Conservation (phyloP, 2,113 vertebrate genomes). For the Phylloscopus trochiloides region DNA sequence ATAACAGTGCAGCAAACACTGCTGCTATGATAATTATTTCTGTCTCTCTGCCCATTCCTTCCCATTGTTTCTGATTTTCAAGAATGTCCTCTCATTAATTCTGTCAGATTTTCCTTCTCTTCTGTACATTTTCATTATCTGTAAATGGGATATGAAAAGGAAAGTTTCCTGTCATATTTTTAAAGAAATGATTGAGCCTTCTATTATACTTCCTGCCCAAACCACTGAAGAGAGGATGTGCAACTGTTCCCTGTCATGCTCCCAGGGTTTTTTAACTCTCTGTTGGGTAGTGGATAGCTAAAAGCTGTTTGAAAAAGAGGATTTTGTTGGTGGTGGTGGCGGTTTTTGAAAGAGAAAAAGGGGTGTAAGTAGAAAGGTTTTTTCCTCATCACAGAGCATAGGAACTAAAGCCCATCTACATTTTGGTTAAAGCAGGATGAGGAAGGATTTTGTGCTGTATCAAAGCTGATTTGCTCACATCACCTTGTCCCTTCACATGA, state of each 20-base stretch:
- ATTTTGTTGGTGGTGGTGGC: no score
- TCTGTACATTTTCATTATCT: constrained; percentile 6
- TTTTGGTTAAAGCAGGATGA: not conserved
- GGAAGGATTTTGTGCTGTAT: not conserved
- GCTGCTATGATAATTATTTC: constrained; percentile 43
- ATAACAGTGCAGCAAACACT: constrained; percentile 51
- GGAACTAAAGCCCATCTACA: not conserved
- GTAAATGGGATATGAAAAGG: constrained; percentile 24
- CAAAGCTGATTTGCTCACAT: not conserved
- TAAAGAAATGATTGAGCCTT: constrained; percentile 22
- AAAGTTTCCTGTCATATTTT: constrained; percentile 36
- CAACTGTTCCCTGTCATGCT: not conserved
- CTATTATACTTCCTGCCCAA: constrained; percentile 18
- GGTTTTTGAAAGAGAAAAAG: not conserved
- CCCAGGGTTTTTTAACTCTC: not conserved
- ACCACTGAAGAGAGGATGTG: not conserved
- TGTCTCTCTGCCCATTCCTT: constrained; percentile 54
- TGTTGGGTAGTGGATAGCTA: not conserved
- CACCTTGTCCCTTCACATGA: not conserved
- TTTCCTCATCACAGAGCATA: not conserved
- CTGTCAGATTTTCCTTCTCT: constrained; percentile 29
- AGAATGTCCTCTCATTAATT: constrained; percentile 46
- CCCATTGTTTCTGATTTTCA: constrained; percentile 53
- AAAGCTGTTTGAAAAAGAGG: not conserved
- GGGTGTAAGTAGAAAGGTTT: not conserved